Evolutionary conservation across 2,113 vertebrate species (phyloP), one percentile per base, ranked within the genome.

Genomic region (Pyrgilauda ruficollis): DNA sequence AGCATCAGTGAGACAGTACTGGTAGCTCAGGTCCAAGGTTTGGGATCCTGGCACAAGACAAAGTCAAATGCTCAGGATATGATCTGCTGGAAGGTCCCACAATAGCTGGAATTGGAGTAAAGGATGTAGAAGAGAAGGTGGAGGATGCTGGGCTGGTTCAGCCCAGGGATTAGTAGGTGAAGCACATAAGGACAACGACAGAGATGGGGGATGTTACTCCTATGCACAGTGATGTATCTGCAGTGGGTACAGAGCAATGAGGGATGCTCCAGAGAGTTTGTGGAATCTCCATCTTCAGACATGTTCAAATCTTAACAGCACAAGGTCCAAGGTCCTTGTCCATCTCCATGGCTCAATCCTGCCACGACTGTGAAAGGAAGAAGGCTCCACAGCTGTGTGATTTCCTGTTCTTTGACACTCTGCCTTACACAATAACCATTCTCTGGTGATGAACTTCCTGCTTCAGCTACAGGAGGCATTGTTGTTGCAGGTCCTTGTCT

Each of bases 61-160:
- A 46, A 55, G 23, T 16, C 39, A 31, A 7, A 33, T 1, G 2
- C 46, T 35, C 7, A n/a, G 21, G 15, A 41, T 26, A 20, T 15
- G 64, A 43, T 52, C 17, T 24, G 10, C 27, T n/a, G 35, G 24
- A 58, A 67, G 11, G 27, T n/a, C 6, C 28, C 3, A 5, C 4
- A 9, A 15, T 21, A 39, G 8, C 1, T 52, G 18, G 16, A 44
- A 39, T 8, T 7, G 3, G n/a, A 89, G 21, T 28, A 76, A 9
- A 72, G 17, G 0, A 0, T 16, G 4, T 13, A 44, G 7, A 43
- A 43, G 18, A 9, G 8, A n/a, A 81, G 9, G 23, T 20, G 2
- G 4, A 59, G 46, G 5, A 11, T 39, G 26, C 11, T 35, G 52
- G 41, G 18, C 15, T 76, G 8, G 9, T 55, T 66, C 24, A 87